These are phyloP conservation scores for Strigamia transsilvanica DNA, from an alignment of 2,888 invertebrate species.

Conservation along the genomic window DNA sequence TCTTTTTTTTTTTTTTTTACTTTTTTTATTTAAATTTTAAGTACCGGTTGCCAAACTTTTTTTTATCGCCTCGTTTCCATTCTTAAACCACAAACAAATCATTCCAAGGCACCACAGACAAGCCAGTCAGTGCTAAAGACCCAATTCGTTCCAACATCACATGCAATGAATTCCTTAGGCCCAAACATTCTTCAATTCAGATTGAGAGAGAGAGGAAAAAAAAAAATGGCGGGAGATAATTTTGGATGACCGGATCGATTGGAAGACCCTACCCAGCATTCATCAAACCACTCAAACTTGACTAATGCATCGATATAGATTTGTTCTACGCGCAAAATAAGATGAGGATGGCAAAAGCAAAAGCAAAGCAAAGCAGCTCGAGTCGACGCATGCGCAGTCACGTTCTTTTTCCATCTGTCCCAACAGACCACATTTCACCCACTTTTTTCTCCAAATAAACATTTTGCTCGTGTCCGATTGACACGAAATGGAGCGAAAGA, in stretches of 20 bases:
- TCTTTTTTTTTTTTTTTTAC: neutral
- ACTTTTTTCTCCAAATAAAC: neutral
- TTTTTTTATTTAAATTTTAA: neutral
- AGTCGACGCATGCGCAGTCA: constrained; percentile 3
- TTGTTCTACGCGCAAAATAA: neutral
- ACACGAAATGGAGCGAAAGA: neutral
- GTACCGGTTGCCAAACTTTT: neutral
- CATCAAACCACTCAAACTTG: neutral
- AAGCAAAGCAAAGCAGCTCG: neutral
- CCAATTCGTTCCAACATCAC: neutral
- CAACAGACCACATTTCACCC: neutral
- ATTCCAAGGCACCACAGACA: neutral
- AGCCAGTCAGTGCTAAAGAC: neutral
- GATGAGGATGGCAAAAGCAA: neutral
- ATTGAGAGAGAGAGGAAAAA: neutral
- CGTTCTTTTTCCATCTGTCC: neutral
- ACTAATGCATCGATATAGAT: neutral
- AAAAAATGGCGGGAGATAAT: neutral
- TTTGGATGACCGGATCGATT: no score
- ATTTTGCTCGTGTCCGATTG: neutral
- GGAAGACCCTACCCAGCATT: neutral
- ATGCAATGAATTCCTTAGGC: neutral
- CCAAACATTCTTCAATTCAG: neutral
- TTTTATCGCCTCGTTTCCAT: neutral
- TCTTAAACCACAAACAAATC: neutral